These are phyloP conservation scores for Setipinna tenuifilis DNA, from an alignment of 2,797 vertebrate genomes.

Conservation along the genomic window DNA sequence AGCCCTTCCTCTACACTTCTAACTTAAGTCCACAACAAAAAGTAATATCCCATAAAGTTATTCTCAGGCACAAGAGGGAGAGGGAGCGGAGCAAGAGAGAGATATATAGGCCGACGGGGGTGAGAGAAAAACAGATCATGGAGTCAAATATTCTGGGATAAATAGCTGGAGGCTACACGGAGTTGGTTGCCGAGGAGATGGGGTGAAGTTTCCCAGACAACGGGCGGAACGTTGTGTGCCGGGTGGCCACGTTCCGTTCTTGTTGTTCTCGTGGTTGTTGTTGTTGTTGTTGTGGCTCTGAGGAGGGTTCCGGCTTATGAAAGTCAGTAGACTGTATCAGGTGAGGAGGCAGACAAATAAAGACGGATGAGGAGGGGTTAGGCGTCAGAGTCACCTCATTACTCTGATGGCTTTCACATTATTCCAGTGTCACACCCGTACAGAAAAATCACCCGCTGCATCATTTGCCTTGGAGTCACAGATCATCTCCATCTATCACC, in stretches of 20 bases:
- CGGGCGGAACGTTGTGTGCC: not conserved
- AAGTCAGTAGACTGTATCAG: conserved; percentile 35
- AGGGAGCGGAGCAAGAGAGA: not conserved
- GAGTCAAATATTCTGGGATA: not conserved
- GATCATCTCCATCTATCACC: conserved; percentile 59
- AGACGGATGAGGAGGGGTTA: conserved; percentile 50
- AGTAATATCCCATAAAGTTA: not conserved
- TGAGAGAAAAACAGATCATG: not conserved
- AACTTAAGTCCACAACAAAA: not conserved
- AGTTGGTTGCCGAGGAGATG: not conserved
- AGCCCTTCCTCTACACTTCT: not conserved
- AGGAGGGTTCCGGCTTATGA: conserved; percentile 31
- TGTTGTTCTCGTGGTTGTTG: not conserved
- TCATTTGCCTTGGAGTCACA: conserved; percentile 54
- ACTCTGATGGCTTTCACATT: conserved; percentile 59
- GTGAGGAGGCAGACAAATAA: conserved; percentile 52
- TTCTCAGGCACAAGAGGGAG: not conserved
- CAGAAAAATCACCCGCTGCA: conserved; percentile 53
- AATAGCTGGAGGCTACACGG: not conserved
- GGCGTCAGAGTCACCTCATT: conserved; percentile 58
- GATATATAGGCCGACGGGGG: no score
- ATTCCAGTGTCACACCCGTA: conserved; percentile 55
- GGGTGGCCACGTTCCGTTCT: not conserved
- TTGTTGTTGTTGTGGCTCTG: conserved; percentile 7
- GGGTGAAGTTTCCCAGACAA: not conserved